phyloP scores from a whole-genome alignment of 2,113 vertebrate genomes.

The Ciconia stormi region DNA sequence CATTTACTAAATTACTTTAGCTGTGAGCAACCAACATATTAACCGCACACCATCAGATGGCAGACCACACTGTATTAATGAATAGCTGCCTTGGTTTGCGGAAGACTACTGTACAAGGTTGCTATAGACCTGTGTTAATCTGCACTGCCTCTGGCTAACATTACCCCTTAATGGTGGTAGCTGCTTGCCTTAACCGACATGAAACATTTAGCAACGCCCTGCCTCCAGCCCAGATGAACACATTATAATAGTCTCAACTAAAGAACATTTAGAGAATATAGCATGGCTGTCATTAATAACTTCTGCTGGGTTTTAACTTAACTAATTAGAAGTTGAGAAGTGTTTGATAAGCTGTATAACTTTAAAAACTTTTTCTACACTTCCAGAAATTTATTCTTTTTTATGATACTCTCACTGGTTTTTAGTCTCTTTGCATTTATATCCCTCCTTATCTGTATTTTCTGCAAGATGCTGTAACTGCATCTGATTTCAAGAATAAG shows the following conservation, averaged over 20 bases:
- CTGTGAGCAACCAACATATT: neutral
- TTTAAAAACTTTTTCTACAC: neutral
- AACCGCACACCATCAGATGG: neutral
- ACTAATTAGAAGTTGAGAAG: neutral
- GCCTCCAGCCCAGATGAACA: neutral
- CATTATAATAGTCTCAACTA: neutral
- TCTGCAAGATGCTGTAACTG: neutral
- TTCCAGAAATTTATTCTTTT: neutral
- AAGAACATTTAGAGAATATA: neutral
- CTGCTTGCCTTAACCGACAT: fast-evolving
- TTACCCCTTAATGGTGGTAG: fast-evolving
- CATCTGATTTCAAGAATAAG: neutral
- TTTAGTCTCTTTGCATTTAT: neutral
- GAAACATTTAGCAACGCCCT: neutral
- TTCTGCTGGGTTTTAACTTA: neutral
- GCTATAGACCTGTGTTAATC: neutral
- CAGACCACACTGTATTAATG: neutral
- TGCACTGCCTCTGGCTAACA: neutral
- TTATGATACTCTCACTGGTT: neutral
- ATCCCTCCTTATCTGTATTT: neutral
- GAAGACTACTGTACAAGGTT: neutral
- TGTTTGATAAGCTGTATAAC: neutral
- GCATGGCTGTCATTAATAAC: neutral
- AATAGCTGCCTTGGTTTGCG: neutral
- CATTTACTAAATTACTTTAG: neutral